Conservation (phyloP, 2,888 invertebrate species). For the Muschampia plurimacula region DNA sequence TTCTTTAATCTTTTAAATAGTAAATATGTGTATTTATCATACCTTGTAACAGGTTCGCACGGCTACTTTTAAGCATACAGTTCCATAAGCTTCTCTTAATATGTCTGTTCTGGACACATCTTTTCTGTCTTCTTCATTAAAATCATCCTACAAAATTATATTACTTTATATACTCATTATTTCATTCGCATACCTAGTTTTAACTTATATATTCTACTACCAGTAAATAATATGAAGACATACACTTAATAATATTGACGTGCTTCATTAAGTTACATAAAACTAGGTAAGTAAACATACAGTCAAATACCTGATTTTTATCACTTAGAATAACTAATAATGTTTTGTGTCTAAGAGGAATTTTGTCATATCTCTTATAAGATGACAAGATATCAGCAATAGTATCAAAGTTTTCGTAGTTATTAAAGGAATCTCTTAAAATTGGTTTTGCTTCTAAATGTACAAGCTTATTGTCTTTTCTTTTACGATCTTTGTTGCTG, state of each 20-base stretch:
- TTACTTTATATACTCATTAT: not conserved
- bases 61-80: slow-evolving; percentile 64
- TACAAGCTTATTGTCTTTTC: not conserved
- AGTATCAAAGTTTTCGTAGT: not conserved
- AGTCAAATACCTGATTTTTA: not conserved
- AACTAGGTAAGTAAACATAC: not conserved
- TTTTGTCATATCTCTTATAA: not conserved
- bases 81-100: slow-evolving; percentile 63
- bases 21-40: not conserved
- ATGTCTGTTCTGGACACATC: slow-evolving; percentile 40
- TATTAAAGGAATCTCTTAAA: not conserved
- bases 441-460: not conserved
- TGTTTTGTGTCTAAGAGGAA: not conserved
- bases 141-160: not conserved
- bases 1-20: no score
- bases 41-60: slow-evolving; percentile 62
- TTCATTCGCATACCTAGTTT: not conserved
- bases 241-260: not conserved
- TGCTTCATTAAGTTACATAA: no score
- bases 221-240: no score
- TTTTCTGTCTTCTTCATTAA: slow-evolving; percentile 4
- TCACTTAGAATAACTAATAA: not conserved
- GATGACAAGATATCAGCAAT: not conserved
- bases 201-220: not conserved
- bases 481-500: not conserved